Conservation (phyloP, 2,888 invertebrate genomes). For the Eretmocerus hayati region DNA sequence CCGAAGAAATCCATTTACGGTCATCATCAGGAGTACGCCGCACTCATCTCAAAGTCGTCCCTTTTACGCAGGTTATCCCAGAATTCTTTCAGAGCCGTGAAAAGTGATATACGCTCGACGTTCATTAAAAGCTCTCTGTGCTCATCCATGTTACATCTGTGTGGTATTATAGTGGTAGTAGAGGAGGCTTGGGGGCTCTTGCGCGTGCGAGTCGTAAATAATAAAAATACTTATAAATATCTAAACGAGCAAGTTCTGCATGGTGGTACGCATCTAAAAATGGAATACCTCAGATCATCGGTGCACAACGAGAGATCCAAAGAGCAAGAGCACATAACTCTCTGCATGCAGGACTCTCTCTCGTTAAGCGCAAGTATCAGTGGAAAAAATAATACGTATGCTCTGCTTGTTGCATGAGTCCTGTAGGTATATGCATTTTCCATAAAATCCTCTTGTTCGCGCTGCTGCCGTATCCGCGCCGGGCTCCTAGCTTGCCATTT, state of each 20-base stretch:
- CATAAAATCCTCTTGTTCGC: constrained; percentile 15
- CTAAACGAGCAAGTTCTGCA: neutral
- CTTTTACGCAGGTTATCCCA: too few relatives aligned
- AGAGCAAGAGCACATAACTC: neutral
- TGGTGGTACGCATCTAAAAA: neutral
- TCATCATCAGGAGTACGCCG: too few relatives aligned
- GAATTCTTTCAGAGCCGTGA: too few relatives aligned
- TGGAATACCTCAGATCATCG: too few relatives aligned
- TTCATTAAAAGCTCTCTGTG: constrained; percentile 16
- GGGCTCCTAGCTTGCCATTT: constrained; percentile 14
- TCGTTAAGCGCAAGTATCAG: too few relatives aligned
- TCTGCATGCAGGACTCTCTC: too few relatives aligned
- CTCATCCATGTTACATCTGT: neutral
- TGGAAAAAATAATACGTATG: neutral
- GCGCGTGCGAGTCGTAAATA: constrained; percentile 15
- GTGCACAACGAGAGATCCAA: neutral
- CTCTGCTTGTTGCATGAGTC: constrained; percentile 15
- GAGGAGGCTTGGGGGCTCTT: too few relatives aligned
- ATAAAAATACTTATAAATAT: constrained; percentile 13
- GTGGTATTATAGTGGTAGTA: too few relatives aligned
- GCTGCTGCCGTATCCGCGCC: neutral
- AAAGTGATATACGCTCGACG: constrained; percentile 23
- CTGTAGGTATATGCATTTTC: constrained; percentile 12
- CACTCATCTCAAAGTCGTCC: too few relatives aligned
- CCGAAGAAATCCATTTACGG: too few relatives aligned